These are phyloP conservation scores for Pantherophis guttatus DNA, from an alignment of 2,113 vertebrate genomes.

Conservation along the genomic window DNA sequence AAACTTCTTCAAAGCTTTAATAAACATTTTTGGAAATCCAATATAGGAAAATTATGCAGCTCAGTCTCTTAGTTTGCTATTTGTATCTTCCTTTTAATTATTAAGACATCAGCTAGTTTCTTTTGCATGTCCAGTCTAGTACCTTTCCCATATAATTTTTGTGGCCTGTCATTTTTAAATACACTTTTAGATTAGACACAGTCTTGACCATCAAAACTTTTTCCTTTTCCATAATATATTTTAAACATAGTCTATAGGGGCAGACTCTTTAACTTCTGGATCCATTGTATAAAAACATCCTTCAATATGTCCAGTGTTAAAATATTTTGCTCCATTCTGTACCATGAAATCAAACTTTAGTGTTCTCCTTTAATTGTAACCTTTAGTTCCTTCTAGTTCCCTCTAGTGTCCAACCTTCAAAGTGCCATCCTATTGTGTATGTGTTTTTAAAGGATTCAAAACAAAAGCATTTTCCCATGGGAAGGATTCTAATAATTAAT, in stretches of 20 bases:
- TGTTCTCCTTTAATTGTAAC: neutral
- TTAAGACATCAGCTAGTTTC: neutral
- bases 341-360: neutral
- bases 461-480: neutral
- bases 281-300: neutral
- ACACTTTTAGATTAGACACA: neutral
- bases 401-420: neutral
- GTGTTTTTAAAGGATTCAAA: neutral
- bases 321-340: neutral
- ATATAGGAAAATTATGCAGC: neutral
- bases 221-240: neutral
- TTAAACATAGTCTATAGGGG: neutral
- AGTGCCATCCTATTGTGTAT: neutral
- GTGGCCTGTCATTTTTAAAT: neutral
- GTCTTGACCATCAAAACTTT: neutral
- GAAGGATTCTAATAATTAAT: neutral
- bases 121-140: neutral
- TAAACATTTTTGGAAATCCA: neutral
- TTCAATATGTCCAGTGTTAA: neutral
- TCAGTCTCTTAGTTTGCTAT: neutral
- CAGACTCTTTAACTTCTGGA: neutral
- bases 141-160: neutral
- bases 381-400: neutral
- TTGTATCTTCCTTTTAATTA: neutral
- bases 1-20: neutral